A percentile compares a stretch with the other conserved stretches of the same genome.
Evolutionary conservation across 2,888 invertebrate species (phyloP).

Genomic region (Agonopterix alstromeriana): DNA sequence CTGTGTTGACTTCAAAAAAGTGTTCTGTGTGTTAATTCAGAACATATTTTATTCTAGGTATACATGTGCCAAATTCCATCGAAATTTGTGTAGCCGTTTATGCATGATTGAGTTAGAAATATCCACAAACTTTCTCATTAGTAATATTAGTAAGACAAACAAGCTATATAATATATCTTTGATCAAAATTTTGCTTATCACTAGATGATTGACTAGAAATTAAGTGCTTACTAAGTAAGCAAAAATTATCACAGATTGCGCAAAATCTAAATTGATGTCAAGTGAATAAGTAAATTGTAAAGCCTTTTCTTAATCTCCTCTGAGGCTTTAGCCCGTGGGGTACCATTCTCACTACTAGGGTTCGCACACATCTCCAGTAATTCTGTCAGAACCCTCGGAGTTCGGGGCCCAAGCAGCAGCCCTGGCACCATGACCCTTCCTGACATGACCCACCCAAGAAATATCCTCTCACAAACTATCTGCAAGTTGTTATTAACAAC

Average conservation of each 20-base stretch:
- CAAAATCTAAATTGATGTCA: conserved; percentile 12
- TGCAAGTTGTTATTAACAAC: conserved; percentile 81
- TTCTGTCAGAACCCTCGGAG: conserved; percentile 74
- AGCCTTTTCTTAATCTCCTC: conserved; percentile 65
- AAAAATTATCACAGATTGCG: conserved; percentile 6
- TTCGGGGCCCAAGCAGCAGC: conserved; percentile 75
- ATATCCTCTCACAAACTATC: conserved; percentile 80
- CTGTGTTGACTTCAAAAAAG: too few species aligned
- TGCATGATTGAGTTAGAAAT: too few species aligned
- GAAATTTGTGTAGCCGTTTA: too few species aligned
- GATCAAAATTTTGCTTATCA: too few species aligned
- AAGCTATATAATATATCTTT: too few species aligned
- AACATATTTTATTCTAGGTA: too few species aligned
- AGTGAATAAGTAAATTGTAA: conserved; percentile 67
- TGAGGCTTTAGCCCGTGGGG: conserved; percentile 60
- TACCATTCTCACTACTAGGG: conserved; percentile 59
- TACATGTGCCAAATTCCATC: too few species aligned
- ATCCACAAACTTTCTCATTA: too few species aligned
- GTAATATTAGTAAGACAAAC: too few species aligned
- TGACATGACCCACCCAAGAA: conserved; percentile 79
- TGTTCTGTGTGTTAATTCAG: too few species aligned
- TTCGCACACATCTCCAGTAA: conserved; percentile 78
- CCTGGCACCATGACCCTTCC: conserved; percentile 79
- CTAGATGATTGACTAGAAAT: too few species aligned
- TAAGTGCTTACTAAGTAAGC: background rate